Percentiles rank a stretch among this genome's conserved stretches.
Conservation (phyloP, 64 coral and sea anemone genomes). For the Hydrozoanthus tunicans region DNA sequence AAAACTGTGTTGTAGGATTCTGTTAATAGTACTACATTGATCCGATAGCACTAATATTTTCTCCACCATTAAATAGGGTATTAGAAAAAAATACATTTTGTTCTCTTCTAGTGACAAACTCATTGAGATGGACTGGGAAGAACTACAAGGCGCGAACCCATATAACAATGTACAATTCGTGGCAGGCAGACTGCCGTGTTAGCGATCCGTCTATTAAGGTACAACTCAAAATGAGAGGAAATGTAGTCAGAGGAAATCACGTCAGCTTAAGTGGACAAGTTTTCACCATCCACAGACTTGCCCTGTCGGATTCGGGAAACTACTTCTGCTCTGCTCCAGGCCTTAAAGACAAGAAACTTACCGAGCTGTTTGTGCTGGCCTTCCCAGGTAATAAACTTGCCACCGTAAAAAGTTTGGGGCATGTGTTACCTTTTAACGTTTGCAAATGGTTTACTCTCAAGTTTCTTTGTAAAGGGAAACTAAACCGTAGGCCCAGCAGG, state of each 20-base stretch:
- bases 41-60: no score
- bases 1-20: no score
- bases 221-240: not conserved
- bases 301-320: not conserved
- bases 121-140: constrained; percentile 8
- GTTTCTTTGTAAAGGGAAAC: no score
- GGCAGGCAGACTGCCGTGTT: constrained; percentile 48
- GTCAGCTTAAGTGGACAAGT: constrained; percentile 46
- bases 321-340: constrained; percentile 23
- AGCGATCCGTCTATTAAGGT: constrained; percentile 45
- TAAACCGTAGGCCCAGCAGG: no score
- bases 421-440: no score
- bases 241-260: not conserved
- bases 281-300: constrained; percentile 48
- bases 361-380: not conserved
- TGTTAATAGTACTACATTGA: no score
- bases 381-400: not conserved
- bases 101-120: not conserved
- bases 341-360: not conserved
- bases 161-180: not conserved
- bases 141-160: not conserved
- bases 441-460: no score
- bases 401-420: not conserved
- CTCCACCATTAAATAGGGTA: no score
- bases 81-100: not conserved